These are phyloP conservation scores for Astreopora myriophthalma DNA, from an alignment of 64 coral and sea anemone species.

Conservation along the genomic window DNA sequence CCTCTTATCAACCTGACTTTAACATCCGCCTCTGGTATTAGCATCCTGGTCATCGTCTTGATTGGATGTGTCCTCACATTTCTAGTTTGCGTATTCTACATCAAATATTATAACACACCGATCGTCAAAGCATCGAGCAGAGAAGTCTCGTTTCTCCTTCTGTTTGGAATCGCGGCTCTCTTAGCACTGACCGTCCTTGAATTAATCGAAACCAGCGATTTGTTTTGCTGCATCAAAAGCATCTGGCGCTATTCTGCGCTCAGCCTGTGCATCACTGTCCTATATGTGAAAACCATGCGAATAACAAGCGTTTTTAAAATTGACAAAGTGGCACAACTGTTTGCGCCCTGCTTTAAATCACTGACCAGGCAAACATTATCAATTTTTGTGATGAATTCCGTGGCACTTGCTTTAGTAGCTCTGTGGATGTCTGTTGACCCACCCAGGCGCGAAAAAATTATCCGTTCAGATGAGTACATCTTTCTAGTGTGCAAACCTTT, in stretches of 20 bases:
- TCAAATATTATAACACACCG: constrained; percentile 73
- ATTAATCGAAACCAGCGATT: constrained; percentile 37
- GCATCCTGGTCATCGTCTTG: constrained; percentile 25
- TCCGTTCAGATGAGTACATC: constrained; percentile 43
- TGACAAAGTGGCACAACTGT: not conserved
- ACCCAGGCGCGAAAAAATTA: constrained; percentile 13
- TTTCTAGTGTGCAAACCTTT: constrained; percentile 53
- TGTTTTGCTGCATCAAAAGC: constrained; percentile 1
- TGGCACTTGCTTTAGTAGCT: not conserved
- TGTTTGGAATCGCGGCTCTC: constrained; percentile 43
- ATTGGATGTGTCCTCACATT: constrained; percentile 20
- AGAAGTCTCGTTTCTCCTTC: constrained; percentile 67
- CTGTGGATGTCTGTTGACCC: constrained; percentile 57
- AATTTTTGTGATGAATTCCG: not conserved
- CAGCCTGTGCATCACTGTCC: constrained; percentile 19
- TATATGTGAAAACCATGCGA: constrained; percentile 73
- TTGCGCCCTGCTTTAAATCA: constrained; percentile 28
- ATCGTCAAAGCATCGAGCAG: constrained; percentile 77
- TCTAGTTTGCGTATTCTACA: constrained; percentile 29
- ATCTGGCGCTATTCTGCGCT: constrained; percentile 45
- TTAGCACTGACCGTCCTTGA: constrained; percentile 62
- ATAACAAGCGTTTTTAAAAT: constrained; percentile 65
- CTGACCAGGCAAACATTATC: constrained; percentile 16
- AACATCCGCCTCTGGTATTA: constrained; percentile 25
- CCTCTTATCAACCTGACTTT: constrained; percentile 26